Conservation (phyloP, 2,888 invertebrate genomes). For the Scaeva pyrastri region DNA sequence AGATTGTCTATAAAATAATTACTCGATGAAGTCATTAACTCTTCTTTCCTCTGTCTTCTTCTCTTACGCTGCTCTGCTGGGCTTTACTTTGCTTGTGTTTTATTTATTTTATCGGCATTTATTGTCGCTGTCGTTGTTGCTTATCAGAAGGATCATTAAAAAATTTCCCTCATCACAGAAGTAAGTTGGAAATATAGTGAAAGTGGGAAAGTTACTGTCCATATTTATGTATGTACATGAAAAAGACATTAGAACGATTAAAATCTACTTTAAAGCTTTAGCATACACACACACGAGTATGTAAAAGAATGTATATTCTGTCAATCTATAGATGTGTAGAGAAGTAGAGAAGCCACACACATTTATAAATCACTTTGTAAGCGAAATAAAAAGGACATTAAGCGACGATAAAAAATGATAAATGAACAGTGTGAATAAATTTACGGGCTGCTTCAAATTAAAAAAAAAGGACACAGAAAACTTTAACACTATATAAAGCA, state of each 20-base stretch:
- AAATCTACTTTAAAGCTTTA: conserved; percentile 56
- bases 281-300: no score
- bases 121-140: neutral
- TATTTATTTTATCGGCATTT: neutral
- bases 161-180: conserved; percentile 19
- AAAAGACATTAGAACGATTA: conserved; percentile 70
- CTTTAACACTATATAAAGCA: neutral
- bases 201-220: conserved; percentile 43
- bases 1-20: conserved; percentile 62
- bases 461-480: conserved; percentile 30
- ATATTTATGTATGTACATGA: conserved; percentile 7
- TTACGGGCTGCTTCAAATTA: conserved; percentile 65
- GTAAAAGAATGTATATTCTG: neutral
- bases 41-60: neutral
- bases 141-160: conserved; percentile 68
- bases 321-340: neutral
- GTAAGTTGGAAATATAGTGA: conserved; percentile 17
- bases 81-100: neutral
- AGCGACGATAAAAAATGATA: conserved; percentile 75
- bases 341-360: conserved; percentile 9
- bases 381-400: conserved; percentile 74
- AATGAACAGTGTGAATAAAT: conserved; percentile 70
- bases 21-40: conserved; percentile 64
- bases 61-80: no score
- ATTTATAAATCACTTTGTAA: conserved; percentile 73